Evolutionary conservation across 2,888 invertebrate species (phyloP), one percentile per base, ranked within the genome.

Genomic region (Sinopyrophorus schimmeli): DNA sequence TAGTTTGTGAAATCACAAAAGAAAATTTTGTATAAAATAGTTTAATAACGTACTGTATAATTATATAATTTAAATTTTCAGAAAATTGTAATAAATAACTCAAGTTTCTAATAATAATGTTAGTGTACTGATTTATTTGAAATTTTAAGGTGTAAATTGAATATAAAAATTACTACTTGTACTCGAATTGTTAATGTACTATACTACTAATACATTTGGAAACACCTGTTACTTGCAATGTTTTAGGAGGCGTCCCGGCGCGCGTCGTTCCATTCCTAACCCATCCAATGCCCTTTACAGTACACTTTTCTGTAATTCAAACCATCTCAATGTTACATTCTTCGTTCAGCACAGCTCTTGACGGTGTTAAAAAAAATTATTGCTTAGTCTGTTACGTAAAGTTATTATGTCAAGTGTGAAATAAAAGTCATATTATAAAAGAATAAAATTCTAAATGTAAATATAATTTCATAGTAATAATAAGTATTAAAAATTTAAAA

Each of bases 171-270:
- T n/a, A n/a, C n/a, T n/a, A n/a, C n/a, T n/a, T n/a, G n/a, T n/a
- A n/a, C n/a, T n/a, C n/a, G n/a, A n/a, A n/a, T n/a, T n/a, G n/a
- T n/a, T n/a, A n/a, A n/a, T n/a, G n/a, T n/a, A n/a, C n/a, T n/a
- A n/a, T n/a, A n/a, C n/a, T n/a, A n/a, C n/a, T n/a, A n/a, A n/a
- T n/a, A n/a, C n/a, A n/a, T n/a, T n/a, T 32, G 20, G 15, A 49
- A 32, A 32, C 49, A 50, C 49, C 44, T 50, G 44, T 50, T 41
- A 47, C 32, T 26, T 47, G 12, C 30, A 7, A 23, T n/a, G 21
- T 23, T 10, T 21, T 27, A 31, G 39, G 43, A 31, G 40, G 23
- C 44, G 43, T 42, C 43, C 38, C 44, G 48, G 40, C 53, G 47
- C 53, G 43, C 43, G 39, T 12, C 30, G 32, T 32, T 34, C 16